These are phyloP conservation scores for Nanger granti DNA, from an alignment of 2,113 vertebrate genomes.

Conservation along the genomic window DNA sequence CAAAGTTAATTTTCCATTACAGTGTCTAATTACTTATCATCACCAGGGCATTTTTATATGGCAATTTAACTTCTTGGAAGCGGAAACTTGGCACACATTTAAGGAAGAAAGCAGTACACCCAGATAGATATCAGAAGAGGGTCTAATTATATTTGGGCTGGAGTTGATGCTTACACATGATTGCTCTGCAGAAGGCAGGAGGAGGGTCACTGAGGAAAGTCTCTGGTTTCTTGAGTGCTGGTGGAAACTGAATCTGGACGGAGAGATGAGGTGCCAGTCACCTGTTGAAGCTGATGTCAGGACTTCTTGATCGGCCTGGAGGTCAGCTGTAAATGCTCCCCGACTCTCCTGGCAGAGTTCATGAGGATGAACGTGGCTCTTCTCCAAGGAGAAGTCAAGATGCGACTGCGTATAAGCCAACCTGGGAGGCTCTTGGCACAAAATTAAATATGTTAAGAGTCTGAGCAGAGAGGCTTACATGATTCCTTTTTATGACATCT, in stretches of 20 bases:
- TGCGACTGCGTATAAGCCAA: not conserved
- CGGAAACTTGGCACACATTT: constrained; percentile 65
- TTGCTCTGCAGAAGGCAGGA: not conserved
- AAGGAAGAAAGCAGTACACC: constrained; percentile 53
- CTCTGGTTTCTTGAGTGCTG: not conserved
- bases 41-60: constrained; percentile 59
- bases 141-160: constrained; percentile 57
- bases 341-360: not conserved
- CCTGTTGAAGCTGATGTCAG: not conserved
- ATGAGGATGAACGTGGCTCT: not conserved
- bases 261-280: not conserved
- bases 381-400: constrained; percentile 25
- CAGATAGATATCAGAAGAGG: constrained; percentile 49
- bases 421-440: not conserved
- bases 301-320: not conserved
- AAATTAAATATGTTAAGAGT: not conserved
- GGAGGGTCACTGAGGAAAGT: not conserved
- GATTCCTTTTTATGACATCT: not conserved
- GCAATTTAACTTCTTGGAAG: constrained; percentile 64
- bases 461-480: not conserved
- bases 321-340: not conserved
- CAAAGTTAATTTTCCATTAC: constrained; percentile 71
- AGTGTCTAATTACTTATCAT: constrained; percentile 63
- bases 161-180: not conserved
- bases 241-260: not conserved